A percentile compares a stretch with the other conserved stretches of the same genome.
Conservation (phyloP, 1,140 invertebrate species). For the Caenorhabditis latens region DNA sequence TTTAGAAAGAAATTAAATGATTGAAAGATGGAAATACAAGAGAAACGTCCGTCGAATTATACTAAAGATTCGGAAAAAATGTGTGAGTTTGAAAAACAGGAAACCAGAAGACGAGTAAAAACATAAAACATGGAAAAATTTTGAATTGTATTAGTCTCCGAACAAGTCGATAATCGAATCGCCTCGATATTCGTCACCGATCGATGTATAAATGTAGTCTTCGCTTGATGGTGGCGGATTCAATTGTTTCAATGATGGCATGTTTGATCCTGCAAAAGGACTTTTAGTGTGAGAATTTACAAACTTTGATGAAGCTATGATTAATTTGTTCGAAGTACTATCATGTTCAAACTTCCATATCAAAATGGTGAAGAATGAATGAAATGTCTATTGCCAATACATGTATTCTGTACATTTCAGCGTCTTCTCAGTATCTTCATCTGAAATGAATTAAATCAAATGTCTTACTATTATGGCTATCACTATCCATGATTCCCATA, state of each 20-base stretch:
- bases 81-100: not conserved
- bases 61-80: not conserved
- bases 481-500: not conserved
- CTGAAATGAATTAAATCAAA: too few relatives aligned
- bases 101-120: not conserved
- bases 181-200: slow-evolving; percentile 11
- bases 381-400: too few relatives aligned
- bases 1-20: not conserved
- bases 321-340: too few relatives aligned
- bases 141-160: not conserved
- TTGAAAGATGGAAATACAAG: not conserved
- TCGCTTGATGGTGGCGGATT: slow-evolving; percentile 13
- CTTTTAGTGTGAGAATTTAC: not conserved
- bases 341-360: too few relatives aligned
- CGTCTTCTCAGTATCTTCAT: too few relatives aligned
- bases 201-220: slow-evolving; percentile 13
- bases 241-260: slow-evolving; percentile 1
- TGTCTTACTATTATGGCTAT: too few relatives aligned
- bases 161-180: slow-evolving; percentile 21
- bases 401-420: too few relatives aligned
- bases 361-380: too few relatives aligned
- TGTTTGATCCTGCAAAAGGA: not conserved
- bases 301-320: too few relatives aligned
- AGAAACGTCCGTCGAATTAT: not conserved
- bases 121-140: not conserved